These are phyloP conservation scores for Esperia sulphurella DNA, from an alignment of 2,888 invertebrate genomes.

Conservation along the genomic window DNA sequence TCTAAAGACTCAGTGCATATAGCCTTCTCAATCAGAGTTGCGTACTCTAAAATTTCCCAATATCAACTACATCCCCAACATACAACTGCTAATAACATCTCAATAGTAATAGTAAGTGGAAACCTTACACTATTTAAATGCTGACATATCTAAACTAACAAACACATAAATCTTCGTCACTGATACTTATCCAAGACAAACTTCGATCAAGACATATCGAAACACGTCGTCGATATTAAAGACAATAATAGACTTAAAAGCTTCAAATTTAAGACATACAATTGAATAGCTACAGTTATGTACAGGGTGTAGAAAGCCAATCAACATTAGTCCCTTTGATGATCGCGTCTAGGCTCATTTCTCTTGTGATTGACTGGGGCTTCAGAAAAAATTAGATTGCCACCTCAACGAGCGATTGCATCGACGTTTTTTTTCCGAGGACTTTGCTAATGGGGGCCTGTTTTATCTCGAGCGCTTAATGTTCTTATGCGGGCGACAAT, in stretches of 20 bases:
- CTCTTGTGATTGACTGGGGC: constrained; percentile 67
- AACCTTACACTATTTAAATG: neutral
- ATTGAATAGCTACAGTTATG: constrained; percentile 13
- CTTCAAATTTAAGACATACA: constrained; percentile 20
- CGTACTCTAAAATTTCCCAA: too few relatives aligned
- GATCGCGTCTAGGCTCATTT: constrained; percentile 68
- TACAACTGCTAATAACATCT: too few relatives aligned
- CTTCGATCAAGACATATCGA: constrained; percentile 28
- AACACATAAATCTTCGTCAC: constrained; percentile 63
- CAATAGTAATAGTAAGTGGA: too few relatives aligned
- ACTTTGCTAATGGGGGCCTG: constrained; percentile 71
- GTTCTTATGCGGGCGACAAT: constrained; percentile 74
- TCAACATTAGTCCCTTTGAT: constrained; percentile 70
- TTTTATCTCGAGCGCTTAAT: constrained; percentile 75
- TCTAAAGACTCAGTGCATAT: too few relatives aligned
- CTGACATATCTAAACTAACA: constrained; percentile 6
- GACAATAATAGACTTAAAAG: constrained; percentile 24
- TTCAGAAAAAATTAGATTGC: constrained; percentile 73
- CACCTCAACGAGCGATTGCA: constrained; percentile 68
- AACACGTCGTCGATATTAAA: constrained; percentile 4
- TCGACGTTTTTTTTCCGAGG: constrained; percentile 63
- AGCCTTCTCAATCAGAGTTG: too few relatives aligned
- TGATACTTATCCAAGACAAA: constrained; percentile 43
- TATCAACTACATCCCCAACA: too few relatives aligned
- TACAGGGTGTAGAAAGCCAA: constrained; percentile 49